A percentile compares a stretch with the other conserved stretches of the same genome.
Conservation (phyloP, 2,888 invertebrate species). For the Actias luna region DNA sequence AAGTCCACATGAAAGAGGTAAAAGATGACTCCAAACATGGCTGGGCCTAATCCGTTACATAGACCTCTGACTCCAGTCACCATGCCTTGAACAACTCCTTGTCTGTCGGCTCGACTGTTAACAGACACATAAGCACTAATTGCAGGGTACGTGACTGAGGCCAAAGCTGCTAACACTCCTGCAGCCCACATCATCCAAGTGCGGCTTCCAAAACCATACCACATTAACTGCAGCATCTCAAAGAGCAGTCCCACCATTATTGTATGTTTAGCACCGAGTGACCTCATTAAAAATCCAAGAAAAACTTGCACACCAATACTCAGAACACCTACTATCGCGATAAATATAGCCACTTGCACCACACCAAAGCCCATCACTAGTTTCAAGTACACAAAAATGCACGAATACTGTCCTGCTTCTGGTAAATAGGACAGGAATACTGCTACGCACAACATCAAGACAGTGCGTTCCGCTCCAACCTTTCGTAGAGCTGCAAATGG, state of each 20-base stretch:
- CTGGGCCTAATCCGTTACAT: constrained; percentile 98
- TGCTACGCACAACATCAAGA: constrained; percentile 97
- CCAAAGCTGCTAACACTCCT: constrained; percentile 96
- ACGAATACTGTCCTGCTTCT: constrained; percentile 99
- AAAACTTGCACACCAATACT: constrained; percentile 97
- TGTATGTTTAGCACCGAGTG: constrained; percentile 96
- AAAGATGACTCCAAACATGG: constrained; percentile 99
- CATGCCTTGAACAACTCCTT: constrained; percentile 98
- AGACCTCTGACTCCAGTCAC: constrained; percentile 99
- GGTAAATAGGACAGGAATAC: constrained; percentile 99
- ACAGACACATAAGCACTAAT: constrained; percentile 99
- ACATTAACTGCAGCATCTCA: constrained; percentile 98
- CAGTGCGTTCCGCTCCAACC: constrained; percentile 97
- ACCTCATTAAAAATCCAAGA: constrained; percentile 90
- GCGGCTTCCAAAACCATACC: constrained; percentile 98
- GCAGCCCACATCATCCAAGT: constrained; percentile 99
- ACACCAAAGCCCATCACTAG: constrained; percentile 98
- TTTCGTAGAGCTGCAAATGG: constrained; percentile 96
- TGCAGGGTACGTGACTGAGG: constrained; percentile 98
- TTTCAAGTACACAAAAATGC: constrained; percentile 99
- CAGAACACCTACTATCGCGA: constrained; percentile 97
- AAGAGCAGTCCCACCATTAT: constrained; percentile 98
- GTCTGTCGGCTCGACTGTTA: constrained; percentile 98
- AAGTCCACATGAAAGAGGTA: constrained; percentile 99
- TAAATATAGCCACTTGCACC: constrained; percentile 97